A percentile compares a stretch with the other conserved stretches of the same genome.
These are phyloP conservation scores for Austrofundulus limnaeus DNA, from an alignment of 2,113 vertebrate species.

Conservation along the genomic window DNA sequence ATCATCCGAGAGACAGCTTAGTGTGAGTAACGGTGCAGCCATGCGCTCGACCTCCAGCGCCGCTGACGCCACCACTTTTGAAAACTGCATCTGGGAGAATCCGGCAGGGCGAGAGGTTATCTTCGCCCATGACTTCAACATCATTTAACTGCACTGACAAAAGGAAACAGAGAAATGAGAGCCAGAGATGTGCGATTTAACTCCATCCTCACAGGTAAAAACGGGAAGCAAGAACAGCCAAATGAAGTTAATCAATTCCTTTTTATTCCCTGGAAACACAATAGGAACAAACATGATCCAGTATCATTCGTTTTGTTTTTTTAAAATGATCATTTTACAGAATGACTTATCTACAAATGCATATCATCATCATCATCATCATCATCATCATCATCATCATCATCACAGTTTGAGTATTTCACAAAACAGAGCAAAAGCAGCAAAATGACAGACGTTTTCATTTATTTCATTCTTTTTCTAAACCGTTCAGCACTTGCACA, in stretches of 20 bases:
- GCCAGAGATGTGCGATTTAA: too few relatives aligned
- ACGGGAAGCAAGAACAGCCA: not conserved
- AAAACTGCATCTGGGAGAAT: slow-evolving; percentile 14
- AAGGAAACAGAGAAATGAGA: slow-evolving; percentile 13
- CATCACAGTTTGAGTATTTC: slow-evolving; percentile 76
- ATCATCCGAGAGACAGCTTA: slow-evolving; percentile 11
- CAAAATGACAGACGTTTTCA: slow-evolving; percentile 19
- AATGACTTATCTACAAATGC: slow-evolving; percentile 77
- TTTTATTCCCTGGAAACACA: slow-evolving; percentile 75
- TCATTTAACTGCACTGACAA: not conserved
- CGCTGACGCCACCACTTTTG: slow-evolving; percentile 41
- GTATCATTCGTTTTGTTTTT: slow-evolving; percentile 57
- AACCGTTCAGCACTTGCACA: slow-evolving; percentile 20
- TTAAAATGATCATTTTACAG: slow-evolving; percentile 67
- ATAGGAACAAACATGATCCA: slow-evolving; percentile 62
- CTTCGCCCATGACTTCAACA: not conserved
- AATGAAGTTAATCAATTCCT: slow-evolving; percentile 38
- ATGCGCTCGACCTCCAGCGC: slow-evolving; percentile 40
- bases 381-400: too few relatives aligned
- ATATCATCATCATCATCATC: slow-evolving; percentile 80
- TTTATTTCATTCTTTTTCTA: slow-evolving; percentile 11
- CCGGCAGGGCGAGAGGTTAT: slow-evolving; percentile 24
- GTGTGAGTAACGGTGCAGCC: slow-evolving; percentile 39
- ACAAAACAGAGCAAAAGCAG: slow-evolving; percentile 40
- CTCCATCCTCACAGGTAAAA: not conserved